Percentiles rank a stretch among this genome's conserved stretches.
These are phyloP conservation scores for Rambutsinella grinnellia DNA, from an alignment of 2,888 invertebrate genomes.

Conservation along the genomic window DNA sequence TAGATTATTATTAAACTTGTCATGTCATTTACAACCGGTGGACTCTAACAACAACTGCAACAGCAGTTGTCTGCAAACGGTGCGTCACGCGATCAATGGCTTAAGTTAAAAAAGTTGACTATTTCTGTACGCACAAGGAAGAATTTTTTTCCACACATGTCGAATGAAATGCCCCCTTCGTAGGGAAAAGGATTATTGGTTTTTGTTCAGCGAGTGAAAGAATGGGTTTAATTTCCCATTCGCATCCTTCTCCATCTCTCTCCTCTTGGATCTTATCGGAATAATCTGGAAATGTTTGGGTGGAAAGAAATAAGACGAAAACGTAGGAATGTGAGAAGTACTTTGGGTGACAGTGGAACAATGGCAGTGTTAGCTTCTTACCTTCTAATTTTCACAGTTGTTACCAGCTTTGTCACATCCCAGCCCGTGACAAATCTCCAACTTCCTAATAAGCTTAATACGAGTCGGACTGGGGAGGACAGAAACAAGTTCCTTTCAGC, in stretches of 20 bases:
- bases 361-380: conserved; percentile 44
- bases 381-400: conserved; percentile 48
- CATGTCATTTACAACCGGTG: conserved; percentile 35
- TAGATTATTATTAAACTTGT: conserved; percentile 47
- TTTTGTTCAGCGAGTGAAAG: too few species aligned
- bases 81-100: too few species aligned
- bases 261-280: neutral
- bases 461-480: neutral
- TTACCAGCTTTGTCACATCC: conserved; percentile 42
- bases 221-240: conserved; percentile 2
- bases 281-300: neutral
- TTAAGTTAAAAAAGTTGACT: too few species aligned
- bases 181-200: too few species aligned
- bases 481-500: neutral
- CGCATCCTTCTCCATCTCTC: neutral
- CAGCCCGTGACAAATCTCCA: conserved; percentile 46
- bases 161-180: too few species aligned
- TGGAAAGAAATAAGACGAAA: neutral
- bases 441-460: conserved; percentile 42
- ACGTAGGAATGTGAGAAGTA: neutral
- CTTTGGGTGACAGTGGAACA: conserved; percentile 6
- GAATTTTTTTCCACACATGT: conserved; percentile 4
- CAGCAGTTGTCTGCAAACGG: too few species aligned
- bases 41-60: conserved; percentile 6
- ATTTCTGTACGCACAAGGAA: too few species aligned